Conservation (phyloP, 2,888 invertebrate genomes). For the Metellina segmentata region DNA sequence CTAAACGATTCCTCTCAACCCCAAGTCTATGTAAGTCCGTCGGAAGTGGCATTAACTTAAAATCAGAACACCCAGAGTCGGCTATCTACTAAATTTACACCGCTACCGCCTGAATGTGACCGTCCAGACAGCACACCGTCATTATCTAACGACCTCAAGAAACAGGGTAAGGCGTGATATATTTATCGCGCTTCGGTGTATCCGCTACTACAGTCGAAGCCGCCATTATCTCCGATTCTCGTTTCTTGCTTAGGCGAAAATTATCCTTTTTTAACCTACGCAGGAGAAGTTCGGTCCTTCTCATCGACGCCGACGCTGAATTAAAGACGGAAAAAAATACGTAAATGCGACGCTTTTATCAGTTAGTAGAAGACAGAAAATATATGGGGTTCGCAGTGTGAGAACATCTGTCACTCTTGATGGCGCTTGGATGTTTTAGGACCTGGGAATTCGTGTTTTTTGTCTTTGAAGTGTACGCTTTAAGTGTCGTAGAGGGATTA, state of each 20-base stretch:
- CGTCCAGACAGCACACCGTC: constrained; percentile 1
- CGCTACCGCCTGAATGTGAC: not conserved
- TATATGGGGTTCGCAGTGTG: not conserved
- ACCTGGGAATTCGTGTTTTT: not conserved
- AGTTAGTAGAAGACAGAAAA: not conserved
- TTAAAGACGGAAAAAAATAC: not conserved
- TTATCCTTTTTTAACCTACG: constrained; percentile 1
- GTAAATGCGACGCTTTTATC: not conserved
- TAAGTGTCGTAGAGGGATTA: not conserved
- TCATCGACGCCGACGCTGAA: constrained; percentile 13
- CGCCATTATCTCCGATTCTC: constrained; percentile 20
- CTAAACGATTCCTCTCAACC: no score
- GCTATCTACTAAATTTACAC: not conserved
- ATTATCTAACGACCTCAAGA: not conserved
- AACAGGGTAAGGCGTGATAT: not conserved
- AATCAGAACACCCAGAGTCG: constrained; percentile 11
- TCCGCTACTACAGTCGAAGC: constrained; percentile 1
- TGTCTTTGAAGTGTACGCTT: not conserved
- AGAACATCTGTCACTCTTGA: constrained; percentile 10
- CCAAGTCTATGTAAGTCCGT: no score
- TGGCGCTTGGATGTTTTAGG: not conserved
- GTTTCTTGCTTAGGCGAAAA: not conserved
- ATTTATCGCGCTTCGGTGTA: not conserved
- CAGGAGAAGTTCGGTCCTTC: not conserved
- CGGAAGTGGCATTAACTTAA: no score